phyloP scores from a whole-genome alignment of 2,797 vertebrate genomes.

The Peromyscus attwateri region DNA sequence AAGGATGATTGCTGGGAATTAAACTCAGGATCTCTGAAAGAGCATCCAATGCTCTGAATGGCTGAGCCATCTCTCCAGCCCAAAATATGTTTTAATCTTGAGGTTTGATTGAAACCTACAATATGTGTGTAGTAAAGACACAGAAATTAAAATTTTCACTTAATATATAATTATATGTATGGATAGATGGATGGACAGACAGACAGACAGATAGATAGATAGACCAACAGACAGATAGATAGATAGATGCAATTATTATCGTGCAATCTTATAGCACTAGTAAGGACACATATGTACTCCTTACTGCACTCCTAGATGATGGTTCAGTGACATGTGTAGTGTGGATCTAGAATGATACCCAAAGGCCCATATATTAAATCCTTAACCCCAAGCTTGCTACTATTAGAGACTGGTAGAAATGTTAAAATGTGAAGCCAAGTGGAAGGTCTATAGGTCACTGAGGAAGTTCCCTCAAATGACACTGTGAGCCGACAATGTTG shows the following conservation, averaged over 20 bases:
- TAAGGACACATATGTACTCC: neutral
- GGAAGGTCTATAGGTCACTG: neutral
- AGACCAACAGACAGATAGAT: no score
- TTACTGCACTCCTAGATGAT: neutral
- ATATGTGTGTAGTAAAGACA: constrained; percentile 34
- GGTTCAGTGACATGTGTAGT: neutral
- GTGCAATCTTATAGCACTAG: neutral
- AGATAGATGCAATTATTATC: neutral
- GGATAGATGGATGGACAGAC: no score
- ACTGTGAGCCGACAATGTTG: neutral
- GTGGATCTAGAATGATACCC: neutral
- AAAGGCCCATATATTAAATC: neutral
- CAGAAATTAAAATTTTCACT: neutral
- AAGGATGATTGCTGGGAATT: neutral
- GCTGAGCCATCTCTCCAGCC: no score
- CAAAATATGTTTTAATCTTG: neutral
- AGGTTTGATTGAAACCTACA: neutral
- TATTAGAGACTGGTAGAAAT: neutral
- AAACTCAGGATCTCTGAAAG: neutral
- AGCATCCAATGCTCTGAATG: no score
- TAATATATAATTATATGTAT: neutral
- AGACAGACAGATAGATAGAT: no score
- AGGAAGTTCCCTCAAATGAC: neutral
- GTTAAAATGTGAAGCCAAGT: neutral
- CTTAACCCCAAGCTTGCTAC: neutral